Evolutionary conservation across 2,797 vertebrate species (phyloP).

Genomic region (Jordanella pulchra): DNA sequence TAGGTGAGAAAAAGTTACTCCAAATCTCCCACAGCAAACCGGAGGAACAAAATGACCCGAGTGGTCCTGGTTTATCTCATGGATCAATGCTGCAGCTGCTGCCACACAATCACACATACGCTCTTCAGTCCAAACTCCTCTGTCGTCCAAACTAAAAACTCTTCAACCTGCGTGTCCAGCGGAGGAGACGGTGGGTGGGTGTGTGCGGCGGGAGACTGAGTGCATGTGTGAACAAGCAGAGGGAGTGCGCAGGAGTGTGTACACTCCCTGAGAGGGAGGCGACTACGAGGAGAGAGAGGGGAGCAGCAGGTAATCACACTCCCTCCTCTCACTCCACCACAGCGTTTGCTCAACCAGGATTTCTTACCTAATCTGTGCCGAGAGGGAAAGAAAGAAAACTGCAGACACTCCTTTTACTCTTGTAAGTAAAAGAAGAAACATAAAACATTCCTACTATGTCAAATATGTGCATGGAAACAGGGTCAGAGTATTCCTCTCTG

Average conservation of each 20-base stretch:
- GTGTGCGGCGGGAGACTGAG: conserved; percentile 49
- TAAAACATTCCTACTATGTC: conserved; percentile 5
- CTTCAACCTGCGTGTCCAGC: conserved; percentile 36
- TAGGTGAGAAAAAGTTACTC: conserved; percentile 25
- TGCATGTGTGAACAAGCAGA: conserved; percentile 73
- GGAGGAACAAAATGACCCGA: conserved; percentile 4
- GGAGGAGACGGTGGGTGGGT: conserved; percentile 25
- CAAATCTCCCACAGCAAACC: conserved; percentile 8
- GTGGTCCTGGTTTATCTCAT: conserved; percentile 19
- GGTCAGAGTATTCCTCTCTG: not conserved
- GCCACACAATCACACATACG: not conserved
- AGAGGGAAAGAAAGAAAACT: not conserved
- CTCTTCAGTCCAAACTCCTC: conserved; percentile 1
- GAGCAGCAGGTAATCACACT: conserved; percentile 65
- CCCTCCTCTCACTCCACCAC: conserved; percentile 54
- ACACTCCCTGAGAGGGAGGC: conserved; percentile 70
- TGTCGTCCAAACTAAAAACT: conserved; percentile 10
- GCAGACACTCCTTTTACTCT: not conserved
- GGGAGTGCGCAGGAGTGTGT: conserved; percentile 48
- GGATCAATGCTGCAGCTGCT: conserved; percentile 16
- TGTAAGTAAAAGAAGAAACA: not conserved
- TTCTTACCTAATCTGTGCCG: conserved; percentile 32
- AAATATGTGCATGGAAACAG: not conserved
- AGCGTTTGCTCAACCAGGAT: conserved; percentile 67
- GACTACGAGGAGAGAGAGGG: conserved; percentile 29